A percentile compares a stretch with the other conserved stretches of the same genome.
Evolutionary conservation across 2,113 vertebrate genomes (phyloP).

Genomic region (Leptobrachium ailaonicum): DNA sequence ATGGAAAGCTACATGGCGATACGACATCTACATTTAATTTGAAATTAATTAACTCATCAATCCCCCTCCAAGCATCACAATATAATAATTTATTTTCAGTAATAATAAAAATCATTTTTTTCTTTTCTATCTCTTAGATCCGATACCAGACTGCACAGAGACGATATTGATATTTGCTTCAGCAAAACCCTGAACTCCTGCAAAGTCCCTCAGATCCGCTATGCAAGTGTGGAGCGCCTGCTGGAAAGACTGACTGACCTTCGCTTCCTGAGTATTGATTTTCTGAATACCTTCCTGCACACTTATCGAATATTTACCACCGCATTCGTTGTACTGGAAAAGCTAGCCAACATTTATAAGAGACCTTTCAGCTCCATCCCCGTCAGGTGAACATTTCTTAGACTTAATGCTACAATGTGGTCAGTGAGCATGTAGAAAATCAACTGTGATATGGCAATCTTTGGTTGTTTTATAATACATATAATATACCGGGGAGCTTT

Average conservation of each 20-base stretch:
- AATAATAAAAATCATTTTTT: not conserved
- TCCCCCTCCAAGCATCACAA: no score
- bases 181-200: constrained; percentile 99
- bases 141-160: constrained; percentile 92
- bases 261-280: constrained; percentile 96
- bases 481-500: no score
- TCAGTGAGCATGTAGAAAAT: no score
- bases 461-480: no score
- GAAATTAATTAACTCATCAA: no score
- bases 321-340: constrained; percentile 87
- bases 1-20: no score
- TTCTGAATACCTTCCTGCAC: constrained; percentile 98
- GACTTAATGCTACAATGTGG: no score
- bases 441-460: no score
- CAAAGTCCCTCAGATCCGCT: constrained; percentile 98
- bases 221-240: constrained; percentile 91
- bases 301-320: constrained; percentile 97
- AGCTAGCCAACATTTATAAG: constrained; percentile 93
- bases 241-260: constrained; percentile 94
- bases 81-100: no score
- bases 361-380: constrained; percentile 95
- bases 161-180: constrained; percentile 97
- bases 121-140: constrained; percentile 74
- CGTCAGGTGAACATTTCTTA: constrained; percentile 68
- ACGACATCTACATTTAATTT: no score